Base-by-base conservation (phyloP, 2,113 vertebrate species). In the Nannobrachium achirus region DNA sequence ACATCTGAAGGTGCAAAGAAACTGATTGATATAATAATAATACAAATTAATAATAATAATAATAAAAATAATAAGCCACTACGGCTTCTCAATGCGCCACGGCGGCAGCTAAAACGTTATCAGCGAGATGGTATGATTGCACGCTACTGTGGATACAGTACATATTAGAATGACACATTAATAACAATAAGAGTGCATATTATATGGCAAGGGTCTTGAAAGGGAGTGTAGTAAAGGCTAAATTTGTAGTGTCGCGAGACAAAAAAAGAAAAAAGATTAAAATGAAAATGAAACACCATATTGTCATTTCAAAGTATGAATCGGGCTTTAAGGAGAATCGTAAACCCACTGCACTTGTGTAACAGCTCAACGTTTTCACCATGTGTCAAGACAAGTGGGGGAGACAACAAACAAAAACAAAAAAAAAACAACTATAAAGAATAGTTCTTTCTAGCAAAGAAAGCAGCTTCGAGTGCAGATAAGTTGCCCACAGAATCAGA, bases 1-100 rank as follows among this genome's bases (percentile, higher is more conserved):
- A 96, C 94, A 95, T 81, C 89, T 93, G 92, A 95, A 95, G 94
- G 95, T 97, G 96, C 94, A 94, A 95, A 95, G 92, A 89, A 93
- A 92, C 91, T 91, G 94, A 94, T 92, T 92, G 92, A 93, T 91
- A 93, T 79, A 33, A 33, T 33, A 33, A 33, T 33, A 91, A 33
- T 33, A 33, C 25, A 33, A 33, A 33, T 33, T 33, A 33, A 33
- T 25, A n/a, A n/a, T 25, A 25, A 25, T 25, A 25, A 25, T 25
- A 25, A 25, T 25, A 25, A 25, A 2, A 25, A 25, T 2, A 53
- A 33, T 16, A 38, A 76, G 91, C 91, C 91, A 82, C 87, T 80
- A 88, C 81, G 87, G 89, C 83, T 89, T 89, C 52, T 84, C 82
- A 64, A 65, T 82, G 90, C 87, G 73, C 86, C 71, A 62, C 81